Base-by-base conservation (phyloP, 2,888 invertebrate species). In the Ochlodes sylvanus region DNA sequence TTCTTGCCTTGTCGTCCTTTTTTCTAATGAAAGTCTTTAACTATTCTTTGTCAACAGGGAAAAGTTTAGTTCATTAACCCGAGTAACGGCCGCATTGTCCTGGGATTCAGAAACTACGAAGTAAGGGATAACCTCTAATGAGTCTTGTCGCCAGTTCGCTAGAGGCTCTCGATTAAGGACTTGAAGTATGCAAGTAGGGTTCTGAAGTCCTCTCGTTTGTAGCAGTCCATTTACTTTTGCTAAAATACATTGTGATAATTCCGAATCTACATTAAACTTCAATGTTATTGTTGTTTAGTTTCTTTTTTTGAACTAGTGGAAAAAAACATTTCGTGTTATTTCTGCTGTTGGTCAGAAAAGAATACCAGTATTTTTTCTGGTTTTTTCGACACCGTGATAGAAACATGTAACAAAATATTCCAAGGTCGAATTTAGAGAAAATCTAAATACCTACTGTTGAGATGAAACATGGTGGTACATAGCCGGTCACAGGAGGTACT, bases 41-140 rank as follows among this genome's bases (percentile, higher is more conserved):
- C 55, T 34, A 44, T 85, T 82, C 81, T 81, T 88, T 86, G 88
- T 89, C 86, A 87, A 80, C 79, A 74, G 77, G 81, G 81, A 83
- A 82, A 90, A 90, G 83, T 90, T 91, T 80, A 75, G 80, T 79
- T 82, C 86, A 86, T 89, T 90, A 91, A 90, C 87, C 87, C 83
- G 81, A 89, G 84, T 89, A 89, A 90, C 85, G 86, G 84, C 81
- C 88, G 85, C 86, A 87, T 89, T 85, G 86, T 79, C 83, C 82
- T 72, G 85, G 84, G 85, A 84, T 80, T 82, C 74, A 74, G 73
- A 74, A 77, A 76, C 79, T 80, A 79, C 79, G 83, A 83, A 77
- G 76, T 84, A 83, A 81, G 84, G 80, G 83, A 81, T 82, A 76
- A 77, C 79, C 77, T 75, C 77, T 80, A 87, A 89, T 89, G 87